Evolutionary conservation across 2,888 invertebrate genomes (phyloP), one percentile per base, ranked within the genome.

Genomic region (Pterobdella sp.): DNA sequence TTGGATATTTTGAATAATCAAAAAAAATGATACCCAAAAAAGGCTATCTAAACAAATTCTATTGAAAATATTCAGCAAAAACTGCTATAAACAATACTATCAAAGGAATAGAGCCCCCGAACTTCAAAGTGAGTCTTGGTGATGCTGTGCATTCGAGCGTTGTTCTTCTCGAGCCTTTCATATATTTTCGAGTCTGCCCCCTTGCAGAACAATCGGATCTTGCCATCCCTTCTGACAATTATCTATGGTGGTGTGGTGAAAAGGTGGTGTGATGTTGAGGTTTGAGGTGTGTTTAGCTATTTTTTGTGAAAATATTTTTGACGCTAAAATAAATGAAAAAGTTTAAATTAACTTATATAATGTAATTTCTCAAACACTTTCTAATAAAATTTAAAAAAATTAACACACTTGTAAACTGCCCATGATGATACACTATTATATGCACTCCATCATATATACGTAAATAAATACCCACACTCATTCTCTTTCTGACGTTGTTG

Each of bases 401-500:
- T 18, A 37, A 29, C 35, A n/a, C n/a, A n/a, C n/a, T n/a, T n/a
- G n/a, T n/a, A n/a, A n/a, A n/a, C n/a, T n/a, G n/a, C n/a, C n/a
- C n/a, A n/a, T n/a, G n/a, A n/a, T n/a, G n/a, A n/a, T n/a, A n/a
- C n/a, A n/a, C n/a, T n/a, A n/a, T n/a, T n/a, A n/a, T n/a, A n/a
- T n/a, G n/a, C n/a, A n/a, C n/a, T n/a, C n/a, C n/a, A n/a, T n/a
- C n/a, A n/a, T n/a, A n/a, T n/a, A n/a, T n/a, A n/a, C n/a, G n/a
- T n/a, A n/a, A n/a, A n/a, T n/a, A n/a, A 0, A 31, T 49, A 81
- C 85, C 82, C 81, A 97, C 97, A 78, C 97, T 97, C 98, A 98
- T 98, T 84, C 98, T 87, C 87, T 98, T 98, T 80, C 98, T 88
- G 79, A 95, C 92, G 87, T 98, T 98, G 87, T 98, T 96, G 87